A percentile compares a stretch with the other conserved stretches of the same genome.
phyloP scores from a whole-genome alignment of 2,888 invertebrate species.

The Eremobia ochroleuca region DNA sequence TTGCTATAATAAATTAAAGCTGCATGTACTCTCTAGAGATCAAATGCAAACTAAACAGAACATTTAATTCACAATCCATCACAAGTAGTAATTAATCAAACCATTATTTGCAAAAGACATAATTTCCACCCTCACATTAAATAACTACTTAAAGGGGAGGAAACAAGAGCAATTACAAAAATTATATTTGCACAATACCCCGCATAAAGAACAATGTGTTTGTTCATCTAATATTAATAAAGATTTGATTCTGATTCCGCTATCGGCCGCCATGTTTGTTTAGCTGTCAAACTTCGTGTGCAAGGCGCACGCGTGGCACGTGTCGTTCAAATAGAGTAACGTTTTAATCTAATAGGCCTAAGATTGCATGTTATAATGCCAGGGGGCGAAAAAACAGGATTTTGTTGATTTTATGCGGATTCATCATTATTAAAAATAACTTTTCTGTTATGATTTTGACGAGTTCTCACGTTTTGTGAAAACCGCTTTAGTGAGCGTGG shows the following conservation, averaged over 20 bases:
- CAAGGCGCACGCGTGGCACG: conserved; percentile 82
- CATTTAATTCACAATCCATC: conserved; percentile 26
- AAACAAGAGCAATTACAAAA: conserved; percentile 85
- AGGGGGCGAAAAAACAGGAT: conserved; percentile 72
- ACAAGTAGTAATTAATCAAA: conserved; percentile 61
- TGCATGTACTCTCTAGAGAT: conserved; percentile 15
- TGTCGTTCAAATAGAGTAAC: conserved; percentile 77
- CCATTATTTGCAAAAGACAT: conserved; percentile 74
- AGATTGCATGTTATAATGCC: conserved; percentile 74
- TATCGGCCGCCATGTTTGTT: conserved; percentile 87
- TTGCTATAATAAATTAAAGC: conserved; percentile 11
- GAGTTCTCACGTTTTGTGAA: conserved; percentile 68
- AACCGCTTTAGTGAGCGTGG: conserved; percentile 20
- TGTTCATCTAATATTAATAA: conserved; percentile 87
- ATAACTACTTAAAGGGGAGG: conserved; percentile 77
- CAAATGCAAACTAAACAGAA: conserved; percentile 28
- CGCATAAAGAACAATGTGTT: conserved; percentile 83
- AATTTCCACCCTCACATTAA: conserved; percentile 76
- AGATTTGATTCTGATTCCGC: conserved; percentile 83
- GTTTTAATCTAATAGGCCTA: conserved; percentile 84
- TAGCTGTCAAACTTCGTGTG: conserved; percentile 85
- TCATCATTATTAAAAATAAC: conserved; percentile 77
- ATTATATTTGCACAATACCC: conserved; percentile 86
- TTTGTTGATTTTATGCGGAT: conserved; percentile 71
- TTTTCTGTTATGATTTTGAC: conserved; percentile 65